These are phyloP conservation scores for Dendroctonus valens DNA, from an alignment of 1,140 invertebrate species.

Conservation along the genomic window DNA sequence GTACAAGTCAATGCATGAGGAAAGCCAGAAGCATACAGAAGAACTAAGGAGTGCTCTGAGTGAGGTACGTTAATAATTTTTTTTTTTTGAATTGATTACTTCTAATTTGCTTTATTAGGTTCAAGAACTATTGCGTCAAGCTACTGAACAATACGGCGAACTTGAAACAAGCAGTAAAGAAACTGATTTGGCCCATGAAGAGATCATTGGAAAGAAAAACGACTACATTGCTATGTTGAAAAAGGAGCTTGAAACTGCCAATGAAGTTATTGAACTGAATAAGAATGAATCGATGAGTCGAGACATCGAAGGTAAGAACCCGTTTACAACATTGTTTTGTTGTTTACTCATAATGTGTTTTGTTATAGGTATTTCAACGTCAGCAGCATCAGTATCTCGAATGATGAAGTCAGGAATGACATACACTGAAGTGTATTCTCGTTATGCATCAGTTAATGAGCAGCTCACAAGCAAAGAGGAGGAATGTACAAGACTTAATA, in stretches of 20 bases:
- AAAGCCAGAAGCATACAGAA: constrained; percentile 71
- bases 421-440: constrained; percentile 85
- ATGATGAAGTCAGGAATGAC: constrained; percentile 83
- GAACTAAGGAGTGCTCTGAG: constrained; percentile 75
- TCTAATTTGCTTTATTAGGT: constrained; percentile 51
- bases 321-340: neutral
- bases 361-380: constrained; percentile 65
- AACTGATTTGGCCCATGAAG: constrained; percentile 60
- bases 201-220: constrained; percentile 66
- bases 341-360: neutral
- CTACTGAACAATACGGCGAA: constrained; percentile 74
- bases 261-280: constrained; percentile 72
- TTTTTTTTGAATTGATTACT: neutral
- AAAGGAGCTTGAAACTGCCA: constrained; percentile 76
- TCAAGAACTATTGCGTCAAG: constrained; percentile 73
- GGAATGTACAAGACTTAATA: constrained; percentile 75
- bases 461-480: constrained; percentile 70
- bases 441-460: constrained; percentile 76
- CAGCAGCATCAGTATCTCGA: constrained; percentile 77
- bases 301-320: constrained; percentile 65
- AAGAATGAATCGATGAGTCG: constrained; percentile 71
- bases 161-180: constrained; percentile 72
- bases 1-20: constrained; percentile 77
- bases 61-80: constrained; percentile 53
- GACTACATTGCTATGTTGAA: constrained; percentile 69